These are phyloP conservation scores for Apotomis turbidana DNA, from an alignment of 2,888 invertebrate genomes.

Conservation along the genomic window DNA sequence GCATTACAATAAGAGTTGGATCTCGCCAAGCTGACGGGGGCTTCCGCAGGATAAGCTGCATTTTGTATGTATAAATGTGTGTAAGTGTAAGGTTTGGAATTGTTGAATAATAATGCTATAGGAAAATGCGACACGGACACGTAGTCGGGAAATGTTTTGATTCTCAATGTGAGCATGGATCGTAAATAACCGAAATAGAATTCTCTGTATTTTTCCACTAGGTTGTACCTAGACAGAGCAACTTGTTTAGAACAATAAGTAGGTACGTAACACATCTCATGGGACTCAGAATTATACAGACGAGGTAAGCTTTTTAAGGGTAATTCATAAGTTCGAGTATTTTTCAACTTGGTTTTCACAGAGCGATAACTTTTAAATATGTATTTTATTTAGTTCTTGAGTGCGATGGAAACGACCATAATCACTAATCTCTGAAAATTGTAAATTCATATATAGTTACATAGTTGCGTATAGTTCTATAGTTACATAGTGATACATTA, in stretches of 20 bases:
- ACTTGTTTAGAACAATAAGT: not conserved
- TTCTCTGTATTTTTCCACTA: not conserved
- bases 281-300: not conserved
- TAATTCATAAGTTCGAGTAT: slow-evolving; percentile 11
- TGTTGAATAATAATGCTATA: slow-evolving; percentile 69
- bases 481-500: no score
- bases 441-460: no score
- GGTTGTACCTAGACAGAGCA: not conserved
- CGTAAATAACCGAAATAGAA: slow-evolving; percentile 24
- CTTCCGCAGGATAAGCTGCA: slow-evolving; percentile 76
- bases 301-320: not conserved
- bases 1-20: slow-evolving; percentile 80
- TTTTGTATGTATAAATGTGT: slow-evolving; percentile 71
- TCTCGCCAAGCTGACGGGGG: slow-evolving; percentile 62
- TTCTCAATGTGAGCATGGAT: slow-evolving; percentile 24
- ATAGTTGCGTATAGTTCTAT: no score
- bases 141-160: slow-evolving; percentile 38
- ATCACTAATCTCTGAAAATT: not conserved
- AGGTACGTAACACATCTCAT: not conserved
- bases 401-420: not conserved
- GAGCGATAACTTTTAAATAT: slow-evolving; percentile 15
- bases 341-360: not conserved
- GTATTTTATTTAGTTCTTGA: not conserved
- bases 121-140: slow-evolving; percentile 33
- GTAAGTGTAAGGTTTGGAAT: slow-evolving; percentile 63